A percentile compares a stretch with the other conserved stretches of the same genome.
phyloP scores from a whole-genome alignment of 2,888 invertebrate genomes.

The Theodoxus fluviatilis region DNA sequence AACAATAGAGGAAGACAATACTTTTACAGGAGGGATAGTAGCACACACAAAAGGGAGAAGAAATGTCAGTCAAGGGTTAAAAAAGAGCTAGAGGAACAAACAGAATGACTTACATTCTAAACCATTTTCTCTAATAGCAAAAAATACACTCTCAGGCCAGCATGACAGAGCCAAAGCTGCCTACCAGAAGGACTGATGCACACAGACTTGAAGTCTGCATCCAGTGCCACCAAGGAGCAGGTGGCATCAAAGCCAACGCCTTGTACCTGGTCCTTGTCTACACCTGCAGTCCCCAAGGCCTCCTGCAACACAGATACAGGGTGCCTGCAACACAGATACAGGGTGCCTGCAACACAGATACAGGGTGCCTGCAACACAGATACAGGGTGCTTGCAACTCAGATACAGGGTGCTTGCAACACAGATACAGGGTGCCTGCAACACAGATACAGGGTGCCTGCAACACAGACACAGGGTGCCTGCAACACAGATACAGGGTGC shows the following conservation, averaged over 20 bases:
- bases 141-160: background rate
- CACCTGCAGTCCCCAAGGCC: constrained; percentile 34
- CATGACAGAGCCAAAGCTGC: background rate
- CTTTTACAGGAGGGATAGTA: background rate
- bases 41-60: background rate
- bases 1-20: background rate
- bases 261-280: constrained; percentile 42
- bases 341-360: too few species aligned
- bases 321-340: background rate
- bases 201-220: constrained; percentile 70
- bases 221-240: constrained; percentile 87
- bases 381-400: too few species aligned
- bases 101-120: too few species aligned
- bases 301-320: constrained; percentile 35
- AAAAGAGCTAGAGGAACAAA: background rate
- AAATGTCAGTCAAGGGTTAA: background rate
- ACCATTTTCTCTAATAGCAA: background rate
- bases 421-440: too few species aligned
- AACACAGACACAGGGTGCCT: too few species aligned
- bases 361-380: too few species aligned
- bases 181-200: constrained; percentile 55
- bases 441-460: too few species aligned
- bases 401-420: too few species aligned
- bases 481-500: too few species aligned
- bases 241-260: constrained; percentile 96